Evolutionary conservation across 2,797 vertebrate genomes (phyloP), one percentile per base, ranked within the genome.

Genomic region (Hypotaenidia okinawae): DNA sequence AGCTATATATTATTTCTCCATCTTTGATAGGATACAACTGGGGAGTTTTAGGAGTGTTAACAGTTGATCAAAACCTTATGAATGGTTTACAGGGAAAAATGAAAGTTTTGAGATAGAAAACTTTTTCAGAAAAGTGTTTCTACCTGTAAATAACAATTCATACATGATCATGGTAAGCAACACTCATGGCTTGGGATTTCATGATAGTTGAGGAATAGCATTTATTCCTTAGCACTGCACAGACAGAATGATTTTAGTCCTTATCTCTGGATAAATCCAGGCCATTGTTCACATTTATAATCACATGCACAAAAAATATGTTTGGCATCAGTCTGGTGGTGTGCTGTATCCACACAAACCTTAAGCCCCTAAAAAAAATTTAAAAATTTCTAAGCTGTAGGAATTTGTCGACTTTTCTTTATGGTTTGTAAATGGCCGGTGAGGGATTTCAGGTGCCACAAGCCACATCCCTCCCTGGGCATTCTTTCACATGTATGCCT

Each of bases 391-490:
- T 90, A 94, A 95, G 89, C 58, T 88, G 84, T 76, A 77, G 41
- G 96, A 93, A 95, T 96, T 94, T 92, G 89, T 54, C 78, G 33
- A 17, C 84, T 94, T 93, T 90, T 95, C 85, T 92, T 93, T 84
- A 74, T 55, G 84, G 79, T 92, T 93, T 82, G 83, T 75, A 94
- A 87, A 86, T 0, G 9, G 47, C 47, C 35, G 70, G 74, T 64
- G 80, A 59, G 88, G 90, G 84, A 83, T 89, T 97, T 79, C 80
- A 43, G 81, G 79, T 95, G 68, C 68, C 88, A 59, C 57, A 95
- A 69, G 55, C 67, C 66, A 73, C 85, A 82, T 86, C 83, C 79
- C 75, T 92, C 68, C 47, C 32, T 16, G 41, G 55, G 51, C 80
- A 81, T 94, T 93, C 84, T 93, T 97, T 93, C 94, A 93, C 49